Conservation (phyloP, 2,797 vertebrate genomes). For the Lagodon rhomboides region DNA sequence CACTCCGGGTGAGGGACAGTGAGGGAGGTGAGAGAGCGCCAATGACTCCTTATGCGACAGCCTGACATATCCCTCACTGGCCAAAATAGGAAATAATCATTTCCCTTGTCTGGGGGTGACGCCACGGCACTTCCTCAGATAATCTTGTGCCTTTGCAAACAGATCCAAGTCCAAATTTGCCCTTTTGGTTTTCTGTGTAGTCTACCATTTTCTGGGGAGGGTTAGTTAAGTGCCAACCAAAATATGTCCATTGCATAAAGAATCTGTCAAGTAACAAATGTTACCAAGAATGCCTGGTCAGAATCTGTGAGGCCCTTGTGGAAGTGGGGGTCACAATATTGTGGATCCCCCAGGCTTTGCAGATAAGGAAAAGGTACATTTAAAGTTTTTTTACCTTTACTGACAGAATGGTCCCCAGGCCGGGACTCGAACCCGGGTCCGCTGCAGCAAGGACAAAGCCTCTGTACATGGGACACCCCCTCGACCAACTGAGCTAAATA, state of each 20-base stretch:
- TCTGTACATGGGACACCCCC: too few relatives aligned
- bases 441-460: too few relatives aligned
- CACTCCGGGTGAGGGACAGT: conserved; percentile 56
- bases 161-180: conserved; percentile 54
- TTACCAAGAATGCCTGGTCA: neutral
- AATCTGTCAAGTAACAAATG: neutral
- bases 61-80: conserved; percentile 67
- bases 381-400: too few relatives aligned
- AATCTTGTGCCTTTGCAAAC: conserved; percentile 63
- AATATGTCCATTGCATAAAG: neutral
- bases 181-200: conserved; percentile 17
- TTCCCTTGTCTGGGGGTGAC: conserved; percentile 60
- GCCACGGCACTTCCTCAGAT: conserved; percentile 48
- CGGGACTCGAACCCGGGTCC: too few relatives aligned
- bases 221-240: neutral
- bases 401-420: too few relatives aligned
- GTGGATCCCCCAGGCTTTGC: neutral
- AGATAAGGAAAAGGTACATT: neutral
- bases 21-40: neutral
- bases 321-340: neutral
- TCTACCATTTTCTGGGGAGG: neutral
- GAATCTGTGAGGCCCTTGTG: too few relatives aligned
- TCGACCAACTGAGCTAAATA: too few relatives aligned
- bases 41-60: conserved; percentile 64
- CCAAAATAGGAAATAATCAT: conserved; percentile 76